Conservation (phyloP, 2,888 invertebrate species). For the Gonocerus acuteangulatus region DNA sequence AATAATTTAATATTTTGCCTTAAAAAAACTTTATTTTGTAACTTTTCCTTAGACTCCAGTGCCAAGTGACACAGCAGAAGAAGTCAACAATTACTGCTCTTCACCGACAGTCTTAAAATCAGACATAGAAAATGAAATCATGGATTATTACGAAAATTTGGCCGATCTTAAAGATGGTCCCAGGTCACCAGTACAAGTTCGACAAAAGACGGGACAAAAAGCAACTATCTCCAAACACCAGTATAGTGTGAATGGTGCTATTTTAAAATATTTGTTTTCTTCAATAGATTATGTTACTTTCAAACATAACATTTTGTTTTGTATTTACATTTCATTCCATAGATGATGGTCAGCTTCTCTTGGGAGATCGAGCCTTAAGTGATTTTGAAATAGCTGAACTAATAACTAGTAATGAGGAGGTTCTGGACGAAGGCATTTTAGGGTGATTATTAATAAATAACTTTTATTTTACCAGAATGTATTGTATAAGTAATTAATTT, state of each 20-base stretch:
- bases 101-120: not conserved
- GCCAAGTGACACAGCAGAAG: not conserved
- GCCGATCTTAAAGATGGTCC: not conserved
- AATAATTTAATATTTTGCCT: too few relatives aligned
- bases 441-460: conserved; percentile 48
- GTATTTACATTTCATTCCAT: not conserved
- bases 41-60: not conserved
- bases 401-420: conserved; percentile 60
- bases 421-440: conserved; percentile 58
- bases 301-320: not conserved
- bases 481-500: not conserved
- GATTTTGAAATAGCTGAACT: conserved; percentile 61
- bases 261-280: not conserved
- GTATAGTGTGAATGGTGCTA: conserved; percentile 15
- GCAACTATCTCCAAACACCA: conserved; percentile 3
- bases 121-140: not conserved
- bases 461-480: not conserved
- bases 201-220: conserved; percentile 2
- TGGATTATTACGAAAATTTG: not conserved
- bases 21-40: not conserved
- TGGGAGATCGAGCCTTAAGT: conserved; percentile 43
- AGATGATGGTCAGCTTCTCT: conserved; percentile 18
- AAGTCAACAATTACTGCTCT: not conserved
- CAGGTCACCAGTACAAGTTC: not conserved
- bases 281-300: too few relatives aligned